Conservation (phyloP, 2,888 invertebrate genomes). For the Rhyacophila evoluta region DNA sequence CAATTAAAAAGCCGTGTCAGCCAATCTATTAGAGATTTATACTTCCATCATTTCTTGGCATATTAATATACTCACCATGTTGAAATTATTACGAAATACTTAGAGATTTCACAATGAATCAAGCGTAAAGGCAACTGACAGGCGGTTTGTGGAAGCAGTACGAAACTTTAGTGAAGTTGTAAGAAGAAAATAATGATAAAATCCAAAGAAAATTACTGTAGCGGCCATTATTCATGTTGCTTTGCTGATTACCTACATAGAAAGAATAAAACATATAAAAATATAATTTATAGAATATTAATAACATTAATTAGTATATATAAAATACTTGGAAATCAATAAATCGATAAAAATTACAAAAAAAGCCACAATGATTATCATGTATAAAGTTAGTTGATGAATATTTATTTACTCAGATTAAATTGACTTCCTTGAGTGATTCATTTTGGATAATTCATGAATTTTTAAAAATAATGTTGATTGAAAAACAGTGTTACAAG, state of each 20-base stretch:
- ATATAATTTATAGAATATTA: neutral
- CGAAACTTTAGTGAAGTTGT: constrained; percentile 26
- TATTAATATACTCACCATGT: neutral
- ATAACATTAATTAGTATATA: no score
- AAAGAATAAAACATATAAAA: neutral
- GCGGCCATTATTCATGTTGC: constrained; percentile 12
- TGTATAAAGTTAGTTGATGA: no score
- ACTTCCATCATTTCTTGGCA: neutral
- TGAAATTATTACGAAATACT: neutral
- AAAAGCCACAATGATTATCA: no score
- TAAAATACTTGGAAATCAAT: no score
- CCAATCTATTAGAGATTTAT: neutral
- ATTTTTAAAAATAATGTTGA: no score
- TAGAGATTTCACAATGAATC: neutral
- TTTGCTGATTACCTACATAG: constrained; percentile 17
- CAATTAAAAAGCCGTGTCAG: constrained; percentile 59
- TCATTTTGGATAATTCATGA: no score
- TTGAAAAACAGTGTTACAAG: no score
- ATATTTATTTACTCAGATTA: no score
- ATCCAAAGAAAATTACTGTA: constrained; percentile 3
- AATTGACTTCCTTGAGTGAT: no score
- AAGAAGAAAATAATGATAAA: constrained; percentile 1
- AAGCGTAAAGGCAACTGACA: constrained; percentile 50
- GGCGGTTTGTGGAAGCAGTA: constrained; percentile 48
- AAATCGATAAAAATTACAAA: no score